Evolutionary conservation across 2,797 vertebrate species (phyloP).

Genomic region (Argentina silus): DNA sequence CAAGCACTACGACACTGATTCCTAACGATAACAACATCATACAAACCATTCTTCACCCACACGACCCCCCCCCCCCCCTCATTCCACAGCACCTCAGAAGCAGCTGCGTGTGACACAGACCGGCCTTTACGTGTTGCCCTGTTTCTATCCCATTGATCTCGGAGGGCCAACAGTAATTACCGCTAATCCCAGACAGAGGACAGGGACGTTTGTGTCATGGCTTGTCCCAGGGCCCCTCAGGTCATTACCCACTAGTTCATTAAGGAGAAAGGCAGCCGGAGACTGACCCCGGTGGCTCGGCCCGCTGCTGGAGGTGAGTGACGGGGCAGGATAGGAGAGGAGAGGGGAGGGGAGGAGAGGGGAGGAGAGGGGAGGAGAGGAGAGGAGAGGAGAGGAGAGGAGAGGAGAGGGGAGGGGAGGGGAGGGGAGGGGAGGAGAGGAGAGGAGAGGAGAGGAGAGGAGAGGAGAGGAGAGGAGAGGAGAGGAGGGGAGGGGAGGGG

Average conservation of each 20-base stretch:
- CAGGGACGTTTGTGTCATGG: slow-evolving; percentile 69
- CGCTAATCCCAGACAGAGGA: slow-evolving; percentile 75
- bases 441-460: too few species aligned
- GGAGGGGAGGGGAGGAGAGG: too few species aligned
- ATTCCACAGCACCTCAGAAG: background rate
- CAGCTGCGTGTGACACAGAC: slow-evolving; percentile 59
- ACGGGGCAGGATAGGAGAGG: slow-evolving; percentile 25
- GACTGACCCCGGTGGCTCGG: slow-evolving; percentile 45
- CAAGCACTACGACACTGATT: too few species aligned
- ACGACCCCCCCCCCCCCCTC: background rate
- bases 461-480: too few species aligned
- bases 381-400: too few species aligned
- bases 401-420: too few species aligned
- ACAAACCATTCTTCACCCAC: too few species aligned
- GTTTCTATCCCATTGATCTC: slow-evolving; percentile 67
- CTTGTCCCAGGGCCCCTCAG: slow-evolving; percentile 56
- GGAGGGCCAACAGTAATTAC: slow-evolving; percentile 69
- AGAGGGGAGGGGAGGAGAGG: too few species aligned
- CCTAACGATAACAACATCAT: too few species aligned
- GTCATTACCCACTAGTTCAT: slow-evolving; percentile 70
- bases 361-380: too few species aligned
- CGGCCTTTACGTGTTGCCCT: slow-evolving; percentile 57
- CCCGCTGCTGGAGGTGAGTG: slow-evolving; percentile 46
- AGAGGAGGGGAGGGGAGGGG: too few species aligned
- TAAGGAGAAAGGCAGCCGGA: slow-evolving; percentile 58